A percentile compares a stretch with the other conserved stretches of the same genome.
Conservation (phyloP, 2,888 invertebrate genomes). For the Sclerodermus sp. region DNA sequence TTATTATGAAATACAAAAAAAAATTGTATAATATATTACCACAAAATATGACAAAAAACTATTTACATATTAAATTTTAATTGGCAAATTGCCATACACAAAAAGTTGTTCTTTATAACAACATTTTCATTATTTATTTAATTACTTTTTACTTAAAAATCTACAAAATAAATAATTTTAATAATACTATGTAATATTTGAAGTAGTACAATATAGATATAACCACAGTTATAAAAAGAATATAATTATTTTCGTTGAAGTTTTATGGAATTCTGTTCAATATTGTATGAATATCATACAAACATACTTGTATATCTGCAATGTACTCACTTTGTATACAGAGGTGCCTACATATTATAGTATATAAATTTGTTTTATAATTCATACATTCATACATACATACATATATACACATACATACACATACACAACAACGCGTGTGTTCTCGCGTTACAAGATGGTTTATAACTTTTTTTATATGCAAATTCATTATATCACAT, state of each 20-base stretch:
- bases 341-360: too few species aligned
- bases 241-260: constrained; percentile 5
- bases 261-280: constrained; percentile 12
- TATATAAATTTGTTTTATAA: too few species aligned
- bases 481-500: constrained; percentile 14
- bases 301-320: constrained; percentile 14
- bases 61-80: not conserved
- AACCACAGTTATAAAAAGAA: constrained; percentile 14
- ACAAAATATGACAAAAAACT: not conserved
- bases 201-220: constrained; percentile 18
- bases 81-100: constrained; percentile 25
- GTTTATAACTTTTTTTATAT: too few species aligned
- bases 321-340: too few species aligned
- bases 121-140: constrained; percentile 18
- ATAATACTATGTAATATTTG: constrained; percentile 23
- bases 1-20: too few species aligned
- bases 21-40: not conserved
- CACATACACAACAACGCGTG: constrained; percentile 10
- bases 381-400: not conserved
- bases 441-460: too few species aligned
- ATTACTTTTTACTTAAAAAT: constrained; percentile 23
- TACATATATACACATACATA: constrained; percentile 7
- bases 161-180: constrained; percentile 34
- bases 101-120: constrained; percentile 20
- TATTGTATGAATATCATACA: constrained; percentile 29